Conservation (phyloP, 1,140 invertebrate species). For the Zaprionus camerounensis region DNA sequence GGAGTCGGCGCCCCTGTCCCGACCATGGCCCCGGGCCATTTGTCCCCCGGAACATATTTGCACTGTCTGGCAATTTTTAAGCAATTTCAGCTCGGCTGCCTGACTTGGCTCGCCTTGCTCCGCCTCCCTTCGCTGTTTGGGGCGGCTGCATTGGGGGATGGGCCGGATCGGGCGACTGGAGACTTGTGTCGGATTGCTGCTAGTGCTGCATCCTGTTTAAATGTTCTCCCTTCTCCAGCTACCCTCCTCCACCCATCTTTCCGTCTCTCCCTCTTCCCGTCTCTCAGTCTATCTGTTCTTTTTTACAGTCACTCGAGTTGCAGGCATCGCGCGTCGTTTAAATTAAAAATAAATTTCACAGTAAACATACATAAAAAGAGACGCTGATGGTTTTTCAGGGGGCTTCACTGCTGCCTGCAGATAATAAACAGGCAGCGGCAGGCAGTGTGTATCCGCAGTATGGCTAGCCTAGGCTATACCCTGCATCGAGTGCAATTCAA, state of each 20-base stretch:
- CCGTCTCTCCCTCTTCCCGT: too few species aligned
- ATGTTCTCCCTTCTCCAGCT: conserved; percentile 59
- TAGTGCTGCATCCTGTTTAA: conserved; percentile 76
- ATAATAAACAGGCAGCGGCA: conserved; percentile 35
- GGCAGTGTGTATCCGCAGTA: background rate
- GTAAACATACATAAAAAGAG: conserved; percentile 79
- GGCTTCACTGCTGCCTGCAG: conserved; percentile 11
- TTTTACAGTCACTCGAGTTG: conserved; percentile 32
- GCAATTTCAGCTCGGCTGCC: conserved; percentile 73
- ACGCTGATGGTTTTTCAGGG: conserved; percentile 47
- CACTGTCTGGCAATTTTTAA: conserved; percentile 82
- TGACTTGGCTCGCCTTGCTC: conserved; percentile 60
- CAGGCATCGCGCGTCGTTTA: conserved; percentile 60
- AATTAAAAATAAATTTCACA: conserved; percentile 82
- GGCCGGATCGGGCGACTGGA: background rate
- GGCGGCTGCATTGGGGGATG: conserved; percentile 20
- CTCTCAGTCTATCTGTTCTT: background rate
- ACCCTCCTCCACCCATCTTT: background rate
- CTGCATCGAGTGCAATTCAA: background rate
- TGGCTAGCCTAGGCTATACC: background rate
- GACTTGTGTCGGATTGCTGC: conserved; percentile 20
- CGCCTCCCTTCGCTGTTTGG: conserved; percentile 13
- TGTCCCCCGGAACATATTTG: conserved; percentile 72
- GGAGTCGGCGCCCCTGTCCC: background rate
- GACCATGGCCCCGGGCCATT: conserved; percentile 37